Percentiles rank a stretch among this genome's conserved stretches.
Conservation (phyloP, 2,888 invertebrate genomes). For the Idaea dimidiata region DNA sequence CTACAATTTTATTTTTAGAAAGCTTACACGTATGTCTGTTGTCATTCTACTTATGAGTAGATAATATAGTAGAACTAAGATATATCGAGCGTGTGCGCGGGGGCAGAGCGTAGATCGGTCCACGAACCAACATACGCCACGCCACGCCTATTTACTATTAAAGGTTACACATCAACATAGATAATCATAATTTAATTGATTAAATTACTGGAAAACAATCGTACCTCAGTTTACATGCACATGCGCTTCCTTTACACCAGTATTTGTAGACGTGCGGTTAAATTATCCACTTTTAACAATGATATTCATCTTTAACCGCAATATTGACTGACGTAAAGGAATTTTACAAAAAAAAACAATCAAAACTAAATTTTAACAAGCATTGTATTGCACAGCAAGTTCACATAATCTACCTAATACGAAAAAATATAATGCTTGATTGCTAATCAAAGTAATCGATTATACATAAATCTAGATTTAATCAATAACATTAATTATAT, state of each 20-base stretch:
- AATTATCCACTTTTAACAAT: background rate
- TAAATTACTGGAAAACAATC: conserved; percentile 2
- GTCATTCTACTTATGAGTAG: conserved; percentile 51
- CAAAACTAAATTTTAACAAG: conserved; percentile 73
- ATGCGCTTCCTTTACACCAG: background rate
- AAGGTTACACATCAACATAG: conserved; percentile 19
- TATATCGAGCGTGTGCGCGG: background rate
- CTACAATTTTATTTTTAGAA: conserved; percentile 59
- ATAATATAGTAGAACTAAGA: conserved; percentile 20
- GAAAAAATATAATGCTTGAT: conserved; percentile 64
- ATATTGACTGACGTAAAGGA: background rate
- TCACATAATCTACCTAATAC: conserved; percentile 69
- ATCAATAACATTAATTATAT: conserved; percentile 22
- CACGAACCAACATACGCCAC: conserved; percentile 4
- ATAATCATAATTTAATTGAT: conserved; percentile 7
- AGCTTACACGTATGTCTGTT: conserved; percentile 53
- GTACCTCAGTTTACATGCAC: background rate
- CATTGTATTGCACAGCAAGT: conserved; percentile 78
- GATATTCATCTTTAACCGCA: background rate
- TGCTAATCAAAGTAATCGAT: conserved; percentile 22
- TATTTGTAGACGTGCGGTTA: background rate
- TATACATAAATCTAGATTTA: conserved; percentile 19
- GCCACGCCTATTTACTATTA: conserved; percentile 30
- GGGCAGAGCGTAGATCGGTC: conserved; percentile 13
- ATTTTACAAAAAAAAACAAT: conserved; percentile 61